These are phyloP conservation scores for Menidia menidia DNA, from an alignment of 2,797 vertebrate genomes.

Conservation along the genomic window DNA sequence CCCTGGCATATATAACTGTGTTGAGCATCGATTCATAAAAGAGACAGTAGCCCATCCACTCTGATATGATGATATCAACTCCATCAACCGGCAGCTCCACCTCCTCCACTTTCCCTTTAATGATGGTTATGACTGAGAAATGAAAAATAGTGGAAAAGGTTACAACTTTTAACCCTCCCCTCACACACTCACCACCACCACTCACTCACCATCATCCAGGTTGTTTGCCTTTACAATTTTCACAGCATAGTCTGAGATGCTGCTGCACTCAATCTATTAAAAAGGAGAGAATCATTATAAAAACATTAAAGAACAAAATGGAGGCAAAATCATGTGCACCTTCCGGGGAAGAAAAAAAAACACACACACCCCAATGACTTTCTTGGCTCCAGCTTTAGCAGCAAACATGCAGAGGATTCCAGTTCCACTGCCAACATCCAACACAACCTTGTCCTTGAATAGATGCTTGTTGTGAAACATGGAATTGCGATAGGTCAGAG, in stretches of 20 bases:
- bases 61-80: constrained; percentile 95
- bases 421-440: constrained; percentile 94
- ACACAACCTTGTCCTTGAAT: constrained; percentile 94
- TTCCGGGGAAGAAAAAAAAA: no score
- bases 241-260: constrained; percentile 94
- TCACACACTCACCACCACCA: background rate
- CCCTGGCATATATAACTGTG: constrained; percentile 92
- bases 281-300: background rate
- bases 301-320: no score
- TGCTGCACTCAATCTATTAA: constrained; percentile 92
- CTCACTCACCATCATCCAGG: constrained; percentile 87
- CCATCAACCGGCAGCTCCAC: constrained; percentile 91
- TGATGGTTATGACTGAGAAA: constrained; percentile 90
- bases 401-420: constrained; percentile 97
- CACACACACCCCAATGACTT: constrained; percentile 90
- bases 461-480: constrained; percentile 98
- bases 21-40: constrained; percentile 97
- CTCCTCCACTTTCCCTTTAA: constrained; percentile 96
- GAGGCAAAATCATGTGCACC: no score
- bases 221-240: constrained; percentile 97
- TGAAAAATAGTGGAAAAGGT: background rate
- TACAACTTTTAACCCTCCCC: fast-evolving
- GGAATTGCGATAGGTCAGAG: constrained; percentile 93
- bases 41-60: constrained; percentile 98
- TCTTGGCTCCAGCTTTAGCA: constrained; percentile 93